Evolutionary conservation across 92 coral and sea anemone species (phyloP), one percentile per base, ranked within the genome.

Genomic region (Scolanthus callimorphus): DNA sequence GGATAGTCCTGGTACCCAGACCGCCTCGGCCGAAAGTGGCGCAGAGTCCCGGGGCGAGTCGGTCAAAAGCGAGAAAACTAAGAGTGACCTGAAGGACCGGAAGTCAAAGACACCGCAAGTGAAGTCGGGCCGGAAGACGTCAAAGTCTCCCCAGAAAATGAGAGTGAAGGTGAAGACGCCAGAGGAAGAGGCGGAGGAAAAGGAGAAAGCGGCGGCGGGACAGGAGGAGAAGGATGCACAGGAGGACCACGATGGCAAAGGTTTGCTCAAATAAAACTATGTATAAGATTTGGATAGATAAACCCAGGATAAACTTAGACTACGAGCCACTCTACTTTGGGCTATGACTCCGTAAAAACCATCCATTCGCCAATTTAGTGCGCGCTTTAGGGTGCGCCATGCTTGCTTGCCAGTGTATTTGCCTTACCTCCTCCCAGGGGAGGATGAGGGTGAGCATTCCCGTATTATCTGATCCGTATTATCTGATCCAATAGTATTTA

Each of bases 21-120:
- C 46, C 17, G 12, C 71, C 24, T 39, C 22, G n/a, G 78, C 50
- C 4, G 29, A 71, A 29, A 6, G 13, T 0, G 10, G 60, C 20
- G 50, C 59, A 22, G 64, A 71, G 23, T 60, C 72, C 13, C 71
- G 81, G 13, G 52, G 47, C 9, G 77, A 41, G 3, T 80, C 86
- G 8, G 9, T 67, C 12, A 78, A 70, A 39, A 17, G 19, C 31
- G 86, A 80, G 27, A 57, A 37, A 59, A 67, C 41, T 20, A 67
- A 38, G 54, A 51, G 81, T 45, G 71, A 68, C 41, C 22, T 59
- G 62, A 66, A 73, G 12, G 27, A 45, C 23, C 31, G 29, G 15
- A 70, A 61, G 37, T 70, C 71, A 17, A 78, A 78, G 58, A 60
- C 84, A 12, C 78, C 80, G 11, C 79, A 79, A 20, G 31, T 23